Evolutionary conservation across 1,140 invertebrate genomes (phyloP).

Genomic region (Ephestia elutella): DNA sequence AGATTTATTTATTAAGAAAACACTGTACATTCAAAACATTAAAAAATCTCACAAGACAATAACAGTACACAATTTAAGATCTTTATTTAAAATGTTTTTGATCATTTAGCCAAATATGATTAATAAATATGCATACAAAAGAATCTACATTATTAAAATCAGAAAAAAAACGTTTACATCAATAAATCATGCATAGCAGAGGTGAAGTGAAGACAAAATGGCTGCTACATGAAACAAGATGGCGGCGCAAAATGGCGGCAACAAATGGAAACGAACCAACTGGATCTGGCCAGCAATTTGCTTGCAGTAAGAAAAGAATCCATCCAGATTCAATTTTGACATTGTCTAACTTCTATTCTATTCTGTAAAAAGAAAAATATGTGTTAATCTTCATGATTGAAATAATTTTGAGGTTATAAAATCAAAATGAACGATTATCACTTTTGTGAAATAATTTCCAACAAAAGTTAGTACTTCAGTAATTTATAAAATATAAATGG

Average conservation of each 20-base stretch:
- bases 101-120: too few relatives aligned
- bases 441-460: too few relatives aligned
- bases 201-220: slow-evolving; percentile 14
- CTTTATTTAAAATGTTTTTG: background rate
- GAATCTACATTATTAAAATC: background rate
- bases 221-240: slow-evolving; percentile 30
- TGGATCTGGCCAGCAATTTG: slow-evolving; percentile 72
- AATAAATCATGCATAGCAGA: slow-evolving; percentile 1
- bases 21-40: too few relatives aligned
- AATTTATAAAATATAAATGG: too few relatives aligned
- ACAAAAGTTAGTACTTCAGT: too few relatives aligned
- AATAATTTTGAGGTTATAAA: too few relatives aligned
- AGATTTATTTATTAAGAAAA: too few relatives aligned
- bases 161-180: background rate
- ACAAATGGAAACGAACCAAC: slow-evolving; percentile 60
- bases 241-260: slow-evolving; percentile 39
- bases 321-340: slow-evolving; percentile 69
- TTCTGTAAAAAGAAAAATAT: slow-evolving; percentile 61
- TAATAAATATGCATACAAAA: background rate
- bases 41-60: too few relatives aligned
- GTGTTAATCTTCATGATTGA: slow-evolving; percentile 27
- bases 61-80: too few relatives aligned
- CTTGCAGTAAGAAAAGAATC: slow-evolving; percentile 73
- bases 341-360: slow-evolving; percentile 55
- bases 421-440: background rate